These are phyloP conservation scores for Sebastes minor DNA, from an alignment of 2,797 vertebrate species.

Conservation along the genomic window DNA sequence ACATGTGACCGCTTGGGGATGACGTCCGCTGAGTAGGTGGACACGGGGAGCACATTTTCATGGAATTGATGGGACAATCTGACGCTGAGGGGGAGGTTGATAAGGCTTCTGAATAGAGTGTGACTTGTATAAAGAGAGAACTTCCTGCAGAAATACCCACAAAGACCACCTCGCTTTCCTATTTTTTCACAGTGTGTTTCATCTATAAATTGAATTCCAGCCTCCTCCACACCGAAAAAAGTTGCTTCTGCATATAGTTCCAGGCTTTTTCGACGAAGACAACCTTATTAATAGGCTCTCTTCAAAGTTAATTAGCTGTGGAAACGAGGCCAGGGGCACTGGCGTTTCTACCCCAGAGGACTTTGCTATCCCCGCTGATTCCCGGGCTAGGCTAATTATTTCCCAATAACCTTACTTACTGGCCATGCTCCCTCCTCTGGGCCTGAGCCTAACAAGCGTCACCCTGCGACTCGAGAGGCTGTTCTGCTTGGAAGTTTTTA, in stretches of 20 bases:
- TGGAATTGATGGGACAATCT: constrained; percentile 30
- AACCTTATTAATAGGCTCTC: constrained; percentile 80
- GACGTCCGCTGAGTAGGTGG: constrained; percentile 22
- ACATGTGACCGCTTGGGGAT: constrained; percentile 73
- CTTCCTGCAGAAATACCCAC: constrained; percentile 4
- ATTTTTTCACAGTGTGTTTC: constrained; percentile 46
- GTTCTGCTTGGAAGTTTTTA: constrained; percentile 80
- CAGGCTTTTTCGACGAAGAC: constrained; percentile 63
- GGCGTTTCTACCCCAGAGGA: constrained; percentile 76
- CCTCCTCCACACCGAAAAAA: constrained; percentile 50
- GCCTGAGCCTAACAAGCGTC: constrained; percentile 79
- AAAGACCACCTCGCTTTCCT: constrained; percentile 32
- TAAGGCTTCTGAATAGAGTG: constrained; percentile 20
- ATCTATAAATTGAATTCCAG: constrained; percentile 55
- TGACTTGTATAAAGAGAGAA: constrained; percentile 9
- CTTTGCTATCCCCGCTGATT: constrained; percentile 81
- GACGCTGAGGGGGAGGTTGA: constrained; percentile 18
- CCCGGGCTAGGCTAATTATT: constrained; percentile 80
- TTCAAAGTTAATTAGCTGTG: constrained; percentile 83
- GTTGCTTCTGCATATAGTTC: constrained; percentile 64
- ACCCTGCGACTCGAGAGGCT: constrained; percentile 70
- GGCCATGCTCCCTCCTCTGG: constrained; percentile 77
- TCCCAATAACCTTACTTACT: constrained; percentile 85
- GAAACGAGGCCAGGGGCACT: constrained; percentile 79
- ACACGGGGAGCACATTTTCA: constrained; percentile 33